Percentiles rank a stretch among this genome's conserved stretches.
Evolutionary conservation across 2,113 vertebrate genomes (phyloP).

Genomic region (Toxostoma redivivum): DNA sequence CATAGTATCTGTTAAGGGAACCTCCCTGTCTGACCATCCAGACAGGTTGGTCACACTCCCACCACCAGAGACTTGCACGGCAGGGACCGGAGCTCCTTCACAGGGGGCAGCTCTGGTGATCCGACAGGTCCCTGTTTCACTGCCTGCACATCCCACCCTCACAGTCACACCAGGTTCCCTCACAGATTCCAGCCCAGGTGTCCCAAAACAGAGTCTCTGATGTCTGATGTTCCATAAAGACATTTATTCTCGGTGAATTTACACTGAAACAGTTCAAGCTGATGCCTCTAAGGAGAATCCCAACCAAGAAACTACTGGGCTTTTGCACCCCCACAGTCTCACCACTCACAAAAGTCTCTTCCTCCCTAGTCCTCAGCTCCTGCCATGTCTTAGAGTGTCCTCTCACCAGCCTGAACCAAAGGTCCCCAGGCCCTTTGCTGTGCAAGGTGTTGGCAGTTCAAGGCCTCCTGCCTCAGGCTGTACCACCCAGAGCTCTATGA

Average conservation of each 20-base stretch:
- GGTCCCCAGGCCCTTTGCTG: rapidly evolving
- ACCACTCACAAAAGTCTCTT: neutral
- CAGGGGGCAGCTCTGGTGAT: rapidly evolving
- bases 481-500: neutral
- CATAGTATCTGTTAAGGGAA: neutral
- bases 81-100: neutral
- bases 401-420: neutral
- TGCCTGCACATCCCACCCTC: neutral
- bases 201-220: rapidly evolving
- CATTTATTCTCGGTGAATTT: neutral
- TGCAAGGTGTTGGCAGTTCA: neutral
- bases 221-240: neutral
- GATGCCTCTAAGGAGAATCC: too few relatives aligned
- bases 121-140: rapidly evolving
- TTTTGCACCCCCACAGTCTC: neutral
- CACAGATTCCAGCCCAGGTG: rapidly evolving
- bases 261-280: neutral
- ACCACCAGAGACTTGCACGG: neutral
- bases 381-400: neutral
- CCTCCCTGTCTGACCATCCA: neutral
- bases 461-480: neutral
- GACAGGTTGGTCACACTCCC: neutral
- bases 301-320: neutral
- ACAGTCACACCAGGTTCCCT: neutral
- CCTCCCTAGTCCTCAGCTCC: neutral